phyloP scores from a whole-genome alignment of 2,797 vertebrate genomes.

The Astyanax mexicanus region DNA sequence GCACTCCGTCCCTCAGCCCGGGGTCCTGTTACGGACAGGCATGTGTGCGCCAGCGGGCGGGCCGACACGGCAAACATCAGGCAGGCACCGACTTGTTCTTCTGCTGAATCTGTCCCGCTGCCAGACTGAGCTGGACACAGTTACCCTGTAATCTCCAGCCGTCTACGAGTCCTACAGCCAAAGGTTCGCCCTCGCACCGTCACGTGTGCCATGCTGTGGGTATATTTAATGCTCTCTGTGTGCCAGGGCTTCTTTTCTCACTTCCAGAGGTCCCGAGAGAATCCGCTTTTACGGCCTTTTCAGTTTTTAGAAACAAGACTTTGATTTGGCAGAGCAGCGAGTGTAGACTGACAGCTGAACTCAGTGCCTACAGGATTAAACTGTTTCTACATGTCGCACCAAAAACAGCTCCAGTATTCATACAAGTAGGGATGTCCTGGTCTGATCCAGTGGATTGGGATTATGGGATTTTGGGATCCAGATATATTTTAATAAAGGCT shows the following conservation, averaged over 20 bases:
- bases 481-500: too few relatives aligned
- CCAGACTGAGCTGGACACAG: constrained; percentile 31
- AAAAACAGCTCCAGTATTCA: too few relatives aligned
- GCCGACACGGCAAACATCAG: constrained; percentile 76
- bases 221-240: constrained; percentile 34
- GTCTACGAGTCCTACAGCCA: constrained; percentile 1
- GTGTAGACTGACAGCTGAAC: constrained; percentile 55
- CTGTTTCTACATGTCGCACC: too few relatives aligned
- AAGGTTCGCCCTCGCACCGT: constrained; percentile 23
- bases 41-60: constrained; percentile 60
- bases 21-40: constrained; percentile 59
- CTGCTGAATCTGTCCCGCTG: constrained; percentile 27
- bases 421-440: too few relatives aligned
- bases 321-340: constrained; percentile 42
- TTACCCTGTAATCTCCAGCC: constrained; percentile 41
- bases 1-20: constrained; percentile 32
- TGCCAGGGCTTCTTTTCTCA: neutral
- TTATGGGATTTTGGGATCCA: too few relatives aligned
- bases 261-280: neutral
- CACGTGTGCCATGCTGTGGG: constrained; percentile 11
- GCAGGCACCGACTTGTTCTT: constrained; percentile 68
- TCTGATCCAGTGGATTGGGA: too few relatives aligned
- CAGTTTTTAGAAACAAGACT: constrained; percentile 31
- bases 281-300: constrained; percentile 13
- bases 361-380: constrained; percentile 37